These are phyloP conservation scores for Thaumetopoea pityocampa DNA, from an alignment of 1,140 invertebrate genomes.

Conservation along the genomic window DNA sequence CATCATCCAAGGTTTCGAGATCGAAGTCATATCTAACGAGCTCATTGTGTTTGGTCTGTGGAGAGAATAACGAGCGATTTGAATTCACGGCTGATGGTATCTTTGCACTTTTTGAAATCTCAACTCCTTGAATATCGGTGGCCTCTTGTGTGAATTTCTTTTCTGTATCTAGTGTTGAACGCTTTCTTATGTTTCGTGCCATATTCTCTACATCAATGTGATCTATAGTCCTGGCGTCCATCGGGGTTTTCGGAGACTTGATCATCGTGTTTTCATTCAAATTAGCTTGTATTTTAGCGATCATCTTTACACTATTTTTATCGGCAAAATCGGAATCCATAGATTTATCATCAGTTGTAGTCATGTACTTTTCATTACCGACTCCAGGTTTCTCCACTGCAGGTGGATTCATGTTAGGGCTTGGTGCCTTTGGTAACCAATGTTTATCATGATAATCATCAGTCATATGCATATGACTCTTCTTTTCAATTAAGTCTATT, in stretches of 20 bases:
- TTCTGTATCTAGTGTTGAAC: slow-evolving; percentile 49
- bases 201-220: slow-evolving; percentile 52
- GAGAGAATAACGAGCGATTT: slow-evolving; percentile 82
- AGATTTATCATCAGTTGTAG: slow-evolving; percentile 65
- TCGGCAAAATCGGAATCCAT: slow-evolving; percentile 56
- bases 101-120: slow-evolving; percentile 65
- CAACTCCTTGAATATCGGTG: slow-evolving; percentile 61
- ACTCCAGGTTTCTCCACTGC: slow-evolving; percentile 58
- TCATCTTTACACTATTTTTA: slow-evolving; percentile 65
- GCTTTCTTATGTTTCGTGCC: slow-evolving; percentile 43
- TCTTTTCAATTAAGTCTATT: slow-evolving; percentile 27
- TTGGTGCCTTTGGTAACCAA: slow-evolving; percentile 57
- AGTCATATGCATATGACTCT: slow-evolving; percentile 29
- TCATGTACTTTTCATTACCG: slow-evolving; percentile 66
- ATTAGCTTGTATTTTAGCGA: slow-evolving; percentile 68
- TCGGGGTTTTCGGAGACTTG: slow-evolving; percentile 64
- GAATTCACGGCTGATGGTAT: slow-evolving; percentile 57
- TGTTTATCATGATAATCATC: slow-evolving; percentile 51
- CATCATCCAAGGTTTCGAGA: slow-evolving; percentile 81
- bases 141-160: slow-evolving; percentile 72
- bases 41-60: slow-evolving; percentile 82
- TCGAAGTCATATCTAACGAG: too few species aligned
- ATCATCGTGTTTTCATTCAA: slow-evolving; percentile 70
- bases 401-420: slow-evolving; percentile 49
- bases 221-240: slow-evolving; percentile 61